Conservation (phyloP, 2,113 vertebrate genomes). For the Chaetura pelagica region DNA sequence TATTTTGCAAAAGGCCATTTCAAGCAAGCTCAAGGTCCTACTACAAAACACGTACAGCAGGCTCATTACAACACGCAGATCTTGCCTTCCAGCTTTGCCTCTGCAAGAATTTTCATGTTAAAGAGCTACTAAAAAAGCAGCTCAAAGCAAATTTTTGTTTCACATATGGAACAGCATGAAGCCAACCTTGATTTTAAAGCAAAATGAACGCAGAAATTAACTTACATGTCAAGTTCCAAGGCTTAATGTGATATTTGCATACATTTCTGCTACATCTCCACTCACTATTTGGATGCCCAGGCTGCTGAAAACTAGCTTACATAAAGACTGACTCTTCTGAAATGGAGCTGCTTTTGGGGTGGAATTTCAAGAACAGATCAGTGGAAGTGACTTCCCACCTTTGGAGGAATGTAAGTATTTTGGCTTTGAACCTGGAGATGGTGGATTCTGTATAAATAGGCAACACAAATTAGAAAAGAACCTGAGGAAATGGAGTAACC, state of each 20-base stretch:
- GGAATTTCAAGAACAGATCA: not conserved
- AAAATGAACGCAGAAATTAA: not conserved
- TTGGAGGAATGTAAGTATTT: not conserved
- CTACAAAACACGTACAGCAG: accelerated
- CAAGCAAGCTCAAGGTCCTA: not conserved
- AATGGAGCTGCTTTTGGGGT: not conserved
- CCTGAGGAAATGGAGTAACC: not conserved
- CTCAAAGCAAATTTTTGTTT: not conserved
- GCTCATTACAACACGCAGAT: not conserved
- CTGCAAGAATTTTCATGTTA: not conserved
- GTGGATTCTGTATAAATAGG: not conserved
- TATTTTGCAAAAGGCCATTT: not conserved
- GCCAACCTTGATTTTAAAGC: not conserved
- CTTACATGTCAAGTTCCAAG: not conserved
- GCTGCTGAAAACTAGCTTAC: not conserved
- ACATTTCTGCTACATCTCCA: not conserved
- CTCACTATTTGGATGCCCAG: not conserved
- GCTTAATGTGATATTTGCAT: not conserved
- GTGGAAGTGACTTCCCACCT: accelerated
- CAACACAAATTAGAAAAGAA: not conserved
- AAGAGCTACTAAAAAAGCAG: not conserved
- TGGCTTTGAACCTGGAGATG: not conserved
- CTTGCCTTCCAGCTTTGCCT: not conserved
- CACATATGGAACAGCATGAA: not conserved
- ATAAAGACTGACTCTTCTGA: not conserved